A percentile compares a stretch with the other conserved stretches of the same genome.
Evolutionary conservation across 2,113 vertebrate species (phyloP).

Genomic region (Cynocephalus volans): DNA sequence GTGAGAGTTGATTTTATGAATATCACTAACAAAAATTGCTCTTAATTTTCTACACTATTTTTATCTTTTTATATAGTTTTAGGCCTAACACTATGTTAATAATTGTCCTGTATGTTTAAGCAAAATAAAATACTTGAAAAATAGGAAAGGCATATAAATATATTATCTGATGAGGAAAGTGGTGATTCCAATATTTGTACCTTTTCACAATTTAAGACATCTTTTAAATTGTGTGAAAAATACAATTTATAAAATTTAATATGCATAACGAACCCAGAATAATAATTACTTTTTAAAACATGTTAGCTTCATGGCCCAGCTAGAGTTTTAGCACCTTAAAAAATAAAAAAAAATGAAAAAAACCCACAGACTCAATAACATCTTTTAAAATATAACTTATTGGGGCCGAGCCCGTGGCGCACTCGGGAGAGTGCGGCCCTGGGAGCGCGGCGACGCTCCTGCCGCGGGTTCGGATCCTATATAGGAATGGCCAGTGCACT

Average conservation of each 20-base stretch:
- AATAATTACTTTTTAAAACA: conserved; percentile 33
- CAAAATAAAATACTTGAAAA: conserved; percentile 31
- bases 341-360: not conserved
- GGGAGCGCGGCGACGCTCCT: too few relatives aligned
- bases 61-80: conserved; percentile 35
- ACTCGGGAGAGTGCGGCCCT: too few relatives aligned
- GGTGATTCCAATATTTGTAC: conserved; percentile 31
- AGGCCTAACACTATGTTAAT: conserved; percentile 26
- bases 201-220: conserved; percentile 1
- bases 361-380: not conserved
- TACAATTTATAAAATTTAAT: not conserved
- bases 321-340: conserved; percentile 28
- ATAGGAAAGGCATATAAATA: conserved; percentile 16
- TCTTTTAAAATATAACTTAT: conserved; percentile 24
- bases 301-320: not conserved
- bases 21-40: not conserved
- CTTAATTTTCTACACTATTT: not conserved
- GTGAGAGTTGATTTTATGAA: not conserved
- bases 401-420: too few relatives aligned
- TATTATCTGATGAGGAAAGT: conserved; percentile 9
- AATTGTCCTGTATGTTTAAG: conserved; percentile 4
- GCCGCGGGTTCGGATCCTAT: too few relatives aligned
- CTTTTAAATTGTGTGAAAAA: not conserved
- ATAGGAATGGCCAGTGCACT: too few relatives aligned
- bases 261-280: not conserved